A percentile compares a stretch with the other conserved stretches of the same genome.
Conservation (phyloP, 2,113 vertebrate genomes). For the Perca schrenkii region DNA sequence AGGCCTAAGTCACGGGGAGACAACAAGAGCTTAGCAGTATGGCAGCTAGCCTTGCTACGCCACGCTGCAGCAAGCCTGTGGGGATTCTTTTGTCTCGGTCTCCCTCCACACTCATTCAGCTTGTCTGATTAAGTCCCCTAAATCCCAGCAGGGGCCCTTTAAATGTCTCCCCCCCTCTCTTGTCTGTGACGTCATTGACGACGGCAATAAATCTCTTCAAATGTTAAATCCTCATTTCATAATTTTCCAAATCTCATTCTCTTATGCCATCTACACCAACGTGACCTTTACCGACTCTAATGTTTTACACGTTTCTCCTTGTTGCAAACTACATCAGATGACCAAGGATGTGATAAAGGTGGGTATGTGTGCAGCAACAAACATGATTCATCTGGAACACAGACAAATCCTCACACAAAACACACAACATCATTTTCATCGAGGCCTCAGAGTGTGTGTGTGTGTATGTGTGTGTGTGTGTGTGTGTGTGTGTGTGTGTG, state of each 20-base stretch:
- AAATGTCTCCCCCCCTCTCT: conserved; percentile 4
- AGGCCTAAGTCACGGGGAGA: conserved; percentile 65
- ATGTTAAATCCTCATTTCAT: conserved; percentile 8
- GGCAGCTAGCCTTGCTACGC: conserved; percentile 52
- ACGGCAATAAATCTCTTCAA: not conserved
- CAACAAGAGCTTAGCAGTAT: conserved; percentile 71
- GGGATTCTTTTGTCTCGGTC: conserved; percentile 40
- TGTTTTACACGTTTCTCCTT: conserved; percentile 40
- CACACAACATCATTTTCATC: not conserved
- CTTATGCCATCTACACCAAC: not conserved
- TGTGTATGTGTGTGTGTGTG: not conserved
- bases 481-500: conserved; percentile 5
- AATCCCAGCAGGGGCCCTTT: conserved; percentile 39
- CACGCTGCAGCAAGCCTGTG: conserved; percentile 30
- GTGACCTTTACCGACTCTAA: not conserved
- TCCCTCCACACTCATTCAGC: conserved; percentile 40
- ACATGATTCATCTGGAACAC: not conserved
- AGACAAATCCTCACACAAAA: conserved; percentile 11
- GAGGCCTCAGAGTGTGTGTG: conserved; percentile 16
- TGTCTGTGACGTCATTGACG: conserved; percentile 24
- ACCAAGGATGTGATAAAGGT: conserved; percentile 97
- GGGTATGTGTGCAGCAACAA: conserved; percentile 73
- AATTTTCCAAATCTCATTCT: not conserved
- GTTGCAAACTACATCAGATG: conserved; percentile 88
- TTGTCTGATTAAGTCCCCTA: conserved; percentile 52